Conservation (phyloP, 2,113 vertebrate genomes). For the Aepyceros melampus region DNA sequence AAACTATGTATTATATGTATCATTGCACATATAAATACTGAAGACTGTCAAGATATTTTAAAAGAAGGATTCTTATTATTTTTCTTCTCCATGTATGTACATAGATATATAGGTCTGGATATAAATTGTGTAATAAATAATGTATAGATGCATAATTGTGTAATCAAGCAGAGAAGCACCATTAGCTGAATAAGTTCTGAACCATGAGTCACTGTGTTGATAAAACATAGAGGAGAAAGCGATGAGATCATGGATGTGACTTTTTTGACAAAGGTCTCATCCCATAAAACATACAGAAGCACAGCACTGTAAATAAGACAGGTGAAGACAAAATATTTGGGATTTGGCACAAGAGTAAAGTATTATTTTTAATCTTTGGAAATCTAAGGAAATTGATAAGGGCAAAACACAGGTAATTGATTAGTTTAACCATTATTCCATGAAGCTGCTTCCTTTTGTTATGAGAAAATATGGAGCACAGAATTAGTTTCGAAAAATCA, state of each 20-base stretch:
- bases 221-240: constrained; percentile 51
- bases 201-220: constrained; percentile 58
- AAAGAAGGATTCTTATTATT: background rate
- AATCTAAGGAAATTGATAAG: background rate
- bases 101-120: background rate
- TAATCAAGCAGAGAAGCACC: background rate
- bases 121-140: background rate
- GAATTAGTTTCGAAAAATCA: background rate
- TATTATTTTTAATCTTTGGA: background rate
- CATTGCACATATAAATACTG: background rate
- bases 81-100: background rate
- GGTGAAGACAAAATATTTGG: background rate
- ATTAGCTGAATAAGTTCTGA: constrained; percentile 43
- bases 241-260: constrained; percentile 53
- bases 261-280: constrained; percentile 54
- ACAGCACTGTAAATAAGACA: constrained; percentile 15
- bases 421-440: background rate
- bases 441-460: background rate
- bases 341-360: background rate
- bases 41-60: background rate
- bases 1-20: background rate
- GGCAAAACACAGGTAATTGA: background rate
- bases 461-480: background rate
- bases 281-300: constrained; percentile 7
- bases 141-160: background rate